phyloP scores from a whole-genome alignment of 2,888 invertebrate genomes.

The Cantharis lateralis region DNA sequence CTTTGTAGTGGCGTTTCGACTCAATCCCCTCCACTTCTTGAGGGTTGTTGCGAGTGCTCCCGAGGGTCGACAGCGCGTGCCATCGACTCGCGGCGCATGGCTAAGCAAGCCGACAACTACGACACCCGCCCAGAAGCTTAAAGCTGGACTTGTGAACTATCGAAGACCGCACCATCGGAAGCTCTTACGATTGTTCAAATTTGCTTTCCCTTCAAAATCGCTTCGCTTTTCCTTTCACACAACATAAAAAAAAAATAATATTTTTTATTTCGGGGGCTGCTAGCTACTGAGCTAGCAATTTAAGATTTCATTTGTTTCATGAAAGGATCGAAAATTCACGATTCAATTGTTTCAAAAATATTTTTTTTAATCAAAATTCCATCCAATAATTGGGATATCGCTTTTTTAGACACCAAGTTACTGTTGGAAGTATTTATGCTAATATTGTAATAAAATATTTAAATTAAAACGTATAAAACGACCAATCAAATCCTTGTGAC shows the following conservation, averaged over 20 bases:
- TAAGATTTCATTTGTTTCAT: too few relatives aligned
- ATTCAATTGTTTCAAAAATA: neutral
- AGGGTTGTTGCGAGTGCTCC: constrained; percentile 48
- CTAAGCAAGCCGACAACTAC: constrained; percentile 41
- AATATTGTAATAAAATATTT: neutral
- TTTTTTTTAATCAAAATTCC: neutral
- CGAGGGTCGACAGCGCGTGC: constrained; percentile 56
- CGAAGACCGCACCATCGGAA: neutral
- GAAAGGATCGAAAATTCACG: too few relatives aligned
- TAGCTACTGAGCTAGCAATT: too few relatives aligned
- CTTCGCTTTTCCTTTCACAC: neutral
- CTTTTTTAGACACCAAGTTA: neutral
- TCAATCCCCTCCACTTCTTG: constrained; percentile 45
- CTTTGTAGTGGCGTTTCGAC: constrained; percentile 50
- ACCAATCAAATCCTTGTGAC: neutral
- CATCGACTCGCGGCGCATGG: constrained; percentile 55
- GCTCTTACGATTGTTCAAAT: neutral
- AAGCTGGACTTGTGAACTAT: constrained; percentile 18
- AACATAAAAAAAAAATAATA: too few relatives aligned
- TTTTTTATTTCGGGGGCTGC: too few relatives aligned
- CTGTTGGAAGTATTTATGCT: neutral
- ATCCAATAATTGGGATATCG: neutral
- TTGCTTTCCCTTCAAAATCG: neutral
- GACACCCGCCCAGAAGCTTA: constrained; percentile 33
- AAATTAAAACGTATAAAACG: neutral